Base-by-base conservation (phyloP, 1,140 invertebrate genomes). In the Portunus trituberculatus region DNA sequence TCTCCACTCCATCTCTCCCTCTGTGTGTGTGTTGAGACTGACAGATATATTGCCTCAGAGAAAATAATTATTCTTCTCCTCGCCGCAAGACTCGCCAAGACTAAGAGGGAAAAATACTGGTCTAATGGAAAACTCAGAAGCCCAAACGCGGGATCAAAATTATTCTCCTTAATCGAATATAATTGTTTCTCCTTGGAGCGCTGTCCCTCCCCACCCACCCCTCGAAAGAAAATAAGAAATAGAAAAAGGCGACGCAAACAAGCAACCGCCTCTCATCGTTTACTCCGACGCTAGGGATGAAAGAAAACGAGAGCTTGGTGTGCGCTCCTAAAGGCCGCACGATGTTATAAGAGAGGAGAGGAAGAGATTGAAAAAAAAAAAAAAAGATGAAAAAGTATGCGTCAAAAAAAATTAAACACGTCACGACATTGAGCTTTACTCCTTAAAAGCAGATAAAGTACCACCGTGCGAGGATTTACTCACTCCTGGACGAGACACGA, bases 121-220 rank as follows among this genome's bases (percentile, higher is more conserved):
- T n/a, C 67, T 76, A 76, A 76, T 76, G 67, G 25, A 76, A 76
- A 76, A 76, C 67, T 76, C 67, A 1, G n/a, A n/a, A n/a, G 20
- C 67, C 67, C 20, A 76, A 76, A 76, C n/a, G 25, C 67, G 20
- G 8, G 20, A 25, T 76, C 67, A 76, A 76, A 76, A 76, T 76
- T 76, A 76, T 76, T 76, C 67, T n/a, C 67, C 67, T 76, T 76
- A 76, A 76, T 76, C 67, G 67, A 25, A 25, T 76, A 76, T 76
- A 76, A 76, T 76, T 76, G 67, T 76, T 76, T 76, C 16, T 76
- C 67, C 67, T 76, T 76, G 1, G 20, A 76, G 6, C 39, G 39
- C 39, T 39, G 39, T 39, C 39, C 39, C 39, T 6, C n/a, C n/a
- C n/a, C n/a, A n/a, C n/a, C n/a, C 48, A 14, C 14, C 6, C 48